phyloP scores from a whole-genome alignment of 1,140 invertebrate species.

The Thaumatotibia leucotreta region DNA sequence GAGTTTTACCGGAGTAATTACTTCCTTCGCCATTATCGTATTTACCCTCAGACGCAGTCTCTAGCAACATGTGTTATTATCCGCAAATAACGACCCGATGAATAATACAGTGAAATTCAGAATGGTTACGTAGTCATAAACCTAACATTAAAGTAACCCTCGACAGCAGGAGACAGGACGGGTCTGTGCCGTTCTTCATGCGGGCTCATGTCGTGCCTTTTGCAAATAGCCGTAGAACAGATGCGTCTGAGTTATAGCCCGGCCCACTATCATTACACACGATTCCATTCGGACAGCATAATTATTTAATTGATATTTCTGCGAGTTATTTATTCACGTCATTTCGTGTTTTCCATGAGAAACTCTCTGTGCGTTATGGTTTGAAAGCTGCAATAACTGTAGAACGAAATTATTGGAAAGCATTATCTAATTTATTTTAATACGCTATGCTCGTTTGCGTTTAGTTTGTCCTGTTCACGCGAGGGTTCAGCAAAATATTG shows the following conservation, averaged over 20 bases:
- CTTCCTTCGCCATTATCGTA: not conserved
- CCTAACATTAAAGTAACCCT: conserved; percentile 14
- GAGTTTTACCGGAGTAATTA: not conserved
- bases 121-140: conserved; percentile 12
- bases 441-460: not conserved
- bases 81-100: not conserved
- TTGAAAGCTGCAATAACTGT: conserved; percentile 2
- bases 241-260: conserved; percentile 71
- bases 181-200: conserved; percentile 12
- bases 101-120: conserved; percentile 11
- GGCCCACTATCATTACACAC: conserved; percentile 71
- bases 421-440: conserved; percentile 13
- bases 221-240: conserved; percentile 72
- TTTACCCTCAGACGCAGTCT: not conserved
- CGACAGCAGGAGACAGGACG: conserved; percentile 16
- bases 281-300: conserved; percentile 74
- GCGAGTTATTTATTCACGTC: conserved; percentile 73
- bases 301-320: conserved; percentile 77
- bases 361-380: conserved; percentile 57
- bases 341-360: conserved; percentile 63
- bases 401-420: conserved; percentile 4
- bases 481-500: not conserved
- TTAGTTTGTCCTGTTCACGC: not conserved
- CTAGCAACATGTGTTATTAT: conserved; percentile 7
- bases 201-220: conserved; percentile 61